These are phyloP conservation scores for Ephestia elutella DNA, from an alignment of 1,140 invertebrate genomes.

Conservation along the genomic window DNA sequence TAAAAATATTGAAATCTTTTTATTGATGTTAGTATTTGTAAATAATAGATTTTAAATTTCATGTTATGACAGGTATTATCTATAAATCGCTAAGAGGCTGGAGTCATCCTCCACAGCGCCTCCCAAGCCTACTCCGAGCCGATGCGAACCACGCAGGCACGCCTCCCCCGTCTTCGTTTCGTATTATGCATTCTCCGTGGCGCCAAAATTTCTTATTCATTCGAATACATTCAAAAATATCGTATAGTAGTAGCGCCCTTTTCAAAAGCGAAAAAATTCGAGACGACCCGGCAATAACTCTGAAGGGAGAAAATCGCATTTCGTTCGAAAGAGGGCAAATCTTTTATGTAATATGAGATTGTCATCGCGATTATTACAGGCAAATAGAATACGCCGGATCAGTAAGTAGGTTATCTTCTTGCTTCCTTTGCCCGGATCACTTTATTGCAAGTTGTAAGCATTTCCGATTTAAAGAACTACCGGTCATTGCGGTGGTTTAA, in stretches of 20 bases:
- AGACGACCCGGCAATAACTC: conserved; percentile 64
- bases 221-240: conserved; percentile 67
- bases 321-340: conserved; percentile 72
- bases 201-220: conserved; percentile 67
- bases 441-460: conserved; percentile 61
- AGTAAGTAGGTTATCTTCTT: conserved; percentile 71
- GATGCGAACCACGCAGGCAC: conserved; percentile 10
- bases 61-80: no score
- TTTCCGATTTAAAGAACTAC: not conserved
- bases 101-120: not conserved
- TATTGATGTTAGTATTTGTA: no score
- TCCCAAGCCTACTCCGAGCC: conserved; percentile 5
- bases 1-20: no score
- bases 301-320: conserved; percentile 70
- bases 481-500: conserved; percentile 20
- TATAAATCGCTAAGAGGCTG: not conserved
- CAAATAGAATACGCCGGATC: conserved; percentile 73
- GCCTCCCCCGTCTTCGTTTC: conserved; percentile 12
- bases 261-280: conserved; percentile 67
- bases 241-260: conserved; percentile 52
- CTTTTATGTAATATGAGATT: conserved; percentile 75
- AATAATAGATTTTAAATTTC: no score
- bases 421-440: conserved; percentile 64
- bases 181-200: conserved; percentile 53
- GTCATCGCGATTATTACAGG: conserved; percentile 74